phyloP scores from a whole-genome alignment of 1,140 invertebrate species.

The Holotrichia oblita region DNA sequence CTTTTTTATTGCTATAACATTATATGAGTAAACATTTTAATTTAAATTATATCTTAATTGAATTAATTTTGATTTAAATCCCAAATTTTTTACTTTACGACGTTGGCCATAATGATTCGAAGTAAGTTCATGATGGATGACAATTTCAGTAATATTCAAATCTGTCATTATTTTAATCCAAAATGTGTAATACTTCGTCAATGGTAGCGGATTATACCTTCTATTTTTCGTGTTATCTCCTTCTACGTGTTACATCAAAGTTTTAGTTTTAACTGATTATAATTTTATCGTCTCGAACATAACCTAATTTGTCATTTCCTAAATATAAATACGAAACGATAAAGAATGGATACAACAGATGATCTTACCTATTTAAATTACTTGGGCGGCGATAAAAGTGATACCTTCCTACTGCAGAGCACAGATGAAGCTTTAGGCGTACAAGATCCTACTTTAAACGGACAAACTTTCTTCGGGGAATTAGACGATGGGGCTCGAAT shows the following conservation, averaged over 20 bases:
- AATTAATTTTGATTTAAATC: too few species aligned
- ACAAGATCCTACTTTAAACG: conserved; percentile 46
- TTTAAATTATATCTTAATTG: too few species aligned
- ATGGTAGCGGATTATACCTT: neutral
- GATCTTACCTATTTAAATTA: conserved; percentile 52
- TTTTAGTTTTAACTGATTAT: too few species aligned
- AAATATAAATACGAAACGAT: neutral
- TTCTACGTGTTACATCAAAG: neutral
- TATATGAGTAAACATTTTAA: too few species aligned
- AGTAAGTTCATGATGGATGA: neutral
- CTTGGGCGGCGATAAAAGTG: conserved; percentile 49
- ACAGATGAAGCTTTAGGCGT: conserved; percentile 47
- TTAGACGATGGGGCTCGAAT: conserved; percentile 47
- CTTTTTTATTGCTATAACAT: too few species aligned
- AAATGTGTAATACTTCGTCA: neutral
- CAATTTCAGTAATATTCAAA: conserved; percentile 17
- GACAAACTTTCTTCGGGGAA: conserved; percentile 53
- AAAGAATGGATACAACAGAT: conserved; percentile 49
- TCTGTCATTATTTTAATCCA: conserved; percentile 16
- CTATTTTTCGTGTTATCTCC: neutral
- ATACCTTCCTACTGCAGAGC: conserved; percentile 51
- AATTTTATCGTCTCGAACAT: neutral
- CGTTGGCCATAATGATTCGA: neutral
- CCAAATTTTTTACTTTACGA: too few species aligned
- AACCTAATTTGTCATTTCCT: neutral